Base-by-base conservation (phyloP, 2,797 vertebrate species). In the Oreonectes daqikongensis region DNA sequence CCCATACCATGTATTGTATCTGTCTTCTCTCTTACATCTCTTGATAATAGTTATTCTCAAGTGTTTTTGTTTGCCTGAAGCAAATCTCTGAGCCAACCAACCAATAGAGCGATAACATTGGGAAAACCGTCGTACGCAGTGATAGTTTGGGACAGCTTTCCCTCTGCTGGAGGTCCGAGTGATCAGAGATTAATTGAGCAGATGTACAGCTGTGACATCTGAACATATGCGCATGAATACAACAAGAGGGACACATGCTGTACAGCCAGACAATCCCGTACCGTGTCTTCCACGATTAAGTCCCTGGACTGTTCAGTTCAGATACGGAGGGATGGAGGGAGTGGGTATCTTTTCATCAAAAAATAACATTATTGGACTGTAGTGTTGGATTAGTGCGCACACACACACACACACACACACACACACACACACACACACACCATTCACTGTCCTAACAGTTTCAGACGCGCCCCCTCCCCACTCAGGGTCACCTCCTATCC, bases 141-240 rank as follows among this genome's bases (percentile, higher is more conserved):
- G 68, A 76, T 80, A 61, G 24, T 38, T 12, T 24, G 17, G 74
- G 69, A 81, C 72, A 57, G 77, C 20, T 65, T 30, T 38, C 44
- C 42, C 59, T 65, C 32, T 26, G 32, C 61, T 52, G 55, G 69
- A 75, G 32, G 38, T 44, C 38, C 3, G 32, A 82, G 65, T 46
- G 38, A 69, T 74, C 40, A 30, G 79, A 70, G 64, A 78, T 78
- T 74, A 78, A 78, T 81, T 78, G 74, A 69, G 65, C 38, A 44
- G 65, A 65, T 53, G 75, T 68, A 68, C 64, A 81, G 75, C 63
- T 78, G 79, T 26, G 73, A 67, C 40, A 65, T 65, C 61, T 20
- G 28, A 66, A 66, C 61, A 75, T 75, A 66, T 75, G 61, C 48
- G 53, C 72, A 75, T 75, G 35, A 75, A 75, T 75, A 66, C 24